phyloP scores from a whole-genome alignment of 2,797 vertebrate species.

The Pseudomugil gertrudae region DNA sequence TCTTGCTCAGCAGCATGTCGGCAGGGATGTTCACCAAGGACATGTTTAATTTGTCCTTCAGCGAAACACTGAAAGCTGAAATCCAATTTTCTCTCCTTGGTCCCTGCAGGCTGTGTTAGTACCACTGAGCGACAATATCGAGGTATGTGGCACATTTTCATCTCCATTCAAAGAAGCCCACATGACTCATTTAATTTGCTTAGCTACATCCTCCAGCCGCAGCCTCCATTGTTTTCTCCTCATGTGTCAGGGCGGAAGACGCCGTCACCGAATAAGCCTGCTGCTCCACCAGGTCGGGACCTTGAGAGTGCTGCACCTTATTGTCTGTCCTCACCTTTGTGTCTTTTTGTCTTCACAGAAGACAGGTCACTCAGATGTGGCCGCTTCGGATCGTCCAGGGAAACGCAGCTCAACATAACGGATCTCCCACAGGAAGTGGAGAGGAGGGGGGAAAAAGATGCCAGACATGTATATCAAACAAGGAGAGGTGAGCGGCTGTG shows the following conservation, averaged over 20 bases:
- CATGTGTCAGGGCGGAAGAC: conserved; percentile 57
- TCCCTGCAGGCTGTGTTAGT: conserved; percentile 30
- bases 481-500: conserved; percentile 43
- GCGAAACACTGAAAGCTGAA: conserved; percentile 31
- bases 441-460: conserved; percentile 3
- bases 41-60: conserved; percentile 19
- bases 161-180: conserved; percentile 41
- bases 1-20: conserved; percentile 9
- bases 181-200: conserved; percentile 44
- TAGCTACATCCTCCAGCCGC: conserved; percentile 44
- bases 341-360: conserved; percentile 29
- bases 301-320: conserved; percentile 44
- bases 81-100: conserved; percentile 32
- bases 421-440: conserved; percentile 62
- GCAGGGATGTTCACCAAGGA: conserved; percentile 10
- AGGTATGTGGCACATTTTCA: conserved; percentile 52
- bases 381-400: conserved; percentile 33
- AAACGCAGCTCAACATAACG: conserved; percentile 37
- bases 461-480: conserved; percentile 49
- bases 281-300: conserved; percentile 48
- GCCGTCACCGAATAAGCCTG: conserved; percentile 61
- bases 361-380: conserved; percentile 44
- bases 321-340: conserved; percentile 71
- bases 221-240: conserved; percentile 65
- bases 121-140: conserved; percentile 21